Evolutionary conservation across 2,113 vertebrate species (phyloP).

Genomic region (Podarcis raffonei): DNA sequence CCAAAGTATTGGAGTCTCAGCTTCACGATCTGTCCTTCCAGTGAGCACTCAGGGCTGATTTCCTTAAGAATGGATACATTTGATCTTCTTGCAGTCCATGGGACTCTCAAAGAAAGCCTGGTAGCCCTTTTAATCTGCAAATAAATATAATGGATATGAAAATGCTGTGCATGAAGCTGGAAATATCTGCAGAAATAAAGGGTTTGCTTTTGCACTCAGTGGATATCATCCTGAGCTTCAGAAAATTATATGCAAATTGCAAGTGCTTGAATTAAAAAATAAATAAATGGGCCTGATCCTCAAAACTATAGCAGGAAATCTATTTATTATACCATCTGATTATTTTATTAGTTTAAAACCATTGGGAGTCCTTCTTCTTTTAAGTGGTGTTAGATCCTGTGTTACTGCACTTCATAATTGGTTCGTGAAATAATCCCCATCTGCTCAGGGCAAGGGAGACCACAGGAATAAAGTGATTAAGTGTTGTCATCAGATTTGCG

Average conservation of each 20-base stretch:
- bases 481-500: constrained; percentile 52
- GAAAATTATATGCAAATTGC: background rate
- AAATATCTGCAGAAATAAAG: background rate
- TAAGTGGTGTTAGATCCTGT: constrained; percentile 16
- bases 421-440: constrained; percentile 56
- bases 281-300: background rate
- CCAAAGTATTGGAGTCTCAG: too few relatives aligned
- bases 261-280: background rate
- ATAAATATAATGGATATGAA: too few relatives aligned
- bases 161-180: too few relatives aligned
- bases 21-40: too few relatives aligned
- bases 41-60: too few relatives aligned
- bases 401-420: constrained; percentile 41
- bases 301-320: background rate
- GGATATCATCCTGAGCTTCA: background rate
- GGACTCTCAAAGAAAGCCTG: too few relatives aligned
- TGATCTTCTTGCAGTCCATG: too few relatives aligned
- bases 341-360: background rate
- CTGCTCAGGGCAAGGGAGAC: constrained; percentile 39
- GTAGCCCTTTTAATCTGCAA: too few relatives aligned
- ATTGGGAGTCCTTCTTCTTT: background rate
- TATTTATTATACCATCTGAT: background rate
- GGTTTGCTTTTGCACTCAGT: background rate
- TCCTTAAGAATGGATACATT: too few relatives aligned
- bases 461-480: constrained; percentile 49